phyloP scores from a whole-genome alignment of 2,113 vertebrate species.

The Cygnus atratus region DNA sequence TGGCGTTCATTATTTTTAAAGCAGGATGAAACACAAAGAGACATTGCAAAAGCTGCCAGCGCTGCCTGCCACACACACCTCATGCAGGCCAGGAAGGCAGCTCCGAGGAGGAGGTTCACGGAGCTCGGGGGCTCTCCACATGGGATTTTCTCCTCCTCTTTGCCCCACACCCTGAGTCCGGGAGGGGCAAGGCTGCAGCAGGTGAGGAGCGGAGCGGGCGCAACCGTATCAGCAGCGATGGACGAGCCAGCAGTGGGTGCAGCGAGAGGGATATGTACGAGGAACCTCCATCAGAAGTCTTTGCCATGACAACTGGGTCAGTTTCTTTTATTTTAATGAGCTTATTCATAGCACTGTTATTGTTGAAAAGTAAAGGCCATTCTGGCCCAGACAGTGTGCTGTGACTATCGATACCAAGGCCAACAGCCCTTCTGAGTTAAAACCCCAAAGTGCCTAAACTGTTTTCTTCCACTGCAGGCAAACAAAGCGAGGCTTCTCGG shows the following conservation, averaged over 20 bases:
- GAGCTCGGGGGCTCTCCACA: not conserved
- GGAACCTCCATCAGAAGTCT: not conserved
- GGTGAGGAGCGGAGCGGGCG: not conserved
- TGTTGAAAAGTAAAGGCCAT: not conserved
- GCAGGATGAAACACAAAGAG: not conserved
- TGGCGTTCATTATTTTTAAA: not conserved
- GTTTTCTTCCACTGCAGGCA: not conserved
- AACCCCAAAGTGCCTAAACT: not conserved
- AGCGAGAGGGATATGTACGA: not conserved
- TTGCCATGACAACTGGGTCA: constrained; percentile 41
- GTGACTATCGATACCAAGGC: fast-evolving
- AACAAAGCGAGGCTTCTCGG: not conserved
- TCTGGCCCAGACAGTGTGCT: not conserved
- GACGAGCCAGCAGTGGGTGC: not conserved
- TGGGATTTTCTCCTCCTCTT: not conserved
- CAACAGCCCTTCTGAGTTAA: not conserved
- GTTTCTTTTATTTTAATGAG: not conserved
- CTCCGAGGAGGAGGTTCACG: not conserved
- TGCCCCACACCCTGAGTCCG: not conserved
- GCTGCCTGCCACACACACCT: not conserved
- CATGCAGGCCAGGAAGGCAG: fast-evolving
- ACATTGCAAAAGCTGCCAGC: fast-evolving
- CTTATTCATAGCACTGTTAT: not conserved
- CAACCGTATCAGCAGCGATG: not conserved
- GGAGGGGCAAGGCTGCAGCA: fast-evolving